phyloP scores from a whole-genome alignment of 2,113 vertebrate species.

The Phalacrocorax brasilianus region DNA sequence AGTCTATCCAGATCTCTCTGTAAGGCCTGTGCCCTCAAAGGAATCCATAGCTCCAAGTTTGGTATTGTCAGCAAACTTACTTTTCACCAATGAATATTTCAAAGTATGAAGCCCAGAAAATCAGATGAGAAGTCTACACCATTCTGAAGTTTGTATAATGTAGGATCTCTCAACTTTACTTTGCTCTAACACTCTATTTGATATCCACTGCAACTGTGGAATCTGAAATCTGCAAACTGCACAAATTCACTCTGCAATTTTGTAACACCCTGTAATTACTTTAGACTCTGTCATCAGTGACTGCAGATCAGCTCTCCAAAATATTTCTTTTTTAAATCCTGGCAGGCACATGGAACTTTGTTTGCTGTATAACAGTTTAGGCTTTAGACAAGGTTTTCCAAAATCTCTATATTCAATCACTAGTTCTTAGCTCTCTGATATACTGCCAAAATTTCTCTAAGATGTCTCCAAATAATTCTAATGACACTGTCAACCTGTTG shows the following conservation, averaged over 20 bases:
- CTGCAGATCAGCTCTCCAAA: background rate
- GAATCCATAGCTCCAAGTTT: background rate
- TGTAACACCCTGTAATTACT: background rate
- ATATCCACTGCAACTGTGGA: background rate
- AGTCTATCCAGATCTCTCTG: background rate
- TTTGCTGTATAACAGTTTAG: background rate
- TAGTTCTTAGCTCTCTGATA: background rate
- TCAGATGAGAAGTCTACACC: background rate
- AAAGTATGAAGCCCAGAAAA: background rate
- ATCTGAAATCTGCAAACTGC: background rate
- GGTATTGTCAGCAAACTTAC: background rate
- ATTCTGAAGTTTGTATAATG: background rate
- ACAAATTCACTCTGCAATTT: background rate
- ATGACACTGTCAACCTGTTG: background rate
- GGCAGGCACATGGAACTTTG: background rate
- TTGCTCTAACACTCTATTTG: background rate
- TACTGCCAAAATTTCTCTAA: background rate
- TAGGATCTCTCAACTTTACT: background rate
- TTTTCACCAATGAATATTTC: background rate
- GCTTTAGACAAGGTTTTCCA: background rate
- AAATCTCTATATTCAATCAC: constrained; percentile 1
- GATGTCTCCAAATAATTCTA: background rate
- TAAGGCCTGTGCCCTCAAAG: background rate
- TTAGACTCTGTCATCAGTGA: background rate
- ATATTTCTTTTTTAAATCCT: constrained; percentile 1